These are phyloP conservation scores for Xiphophorus maculatus DNA, from an alignment of 2,113 vertebrate species.

Conservation along the genomic window DNA sequence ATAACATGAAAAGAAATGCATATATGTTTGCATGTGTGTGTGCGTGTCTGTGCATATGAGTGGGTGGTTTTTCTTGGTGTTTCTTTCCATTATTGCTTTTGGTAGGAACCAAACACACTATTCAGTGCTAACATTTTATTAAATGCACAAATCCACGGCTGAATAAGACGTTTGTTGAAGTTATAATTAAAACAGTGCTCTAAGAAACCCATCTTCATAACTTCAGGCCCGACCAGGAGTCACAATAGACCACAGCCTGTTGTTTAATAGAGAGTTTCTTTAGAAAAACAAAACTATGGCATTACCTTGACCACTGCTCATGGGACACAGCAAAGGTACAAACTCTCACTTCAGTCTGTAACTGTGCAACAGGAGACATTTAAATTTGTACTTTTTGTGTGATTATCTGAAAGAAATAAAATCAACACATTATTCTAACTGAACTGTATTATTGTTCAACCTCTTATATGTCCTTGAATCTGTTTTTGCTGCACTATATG, in stretches of 20 bases:
- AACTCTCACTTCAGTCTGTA: background rate
- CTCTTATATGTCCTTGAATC: conserved; percentile 1
- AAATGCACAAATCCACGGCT: conserved; percentile 46
- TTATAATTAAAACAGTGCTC: conserved; percentile 62
- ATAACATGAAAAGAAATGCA: conserved; percentile 51
- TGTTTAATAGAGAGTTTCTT: conserved; percentile 55
- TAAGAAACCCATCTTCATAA: conserved; percentile 58
- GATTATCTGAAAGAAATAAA: conserved; percentile 16
- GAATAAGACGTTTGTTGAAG: conserved; percentile 57
- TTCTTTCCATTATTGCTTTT: conserved; percentile 26
- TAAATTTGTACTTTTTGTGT: background rate
- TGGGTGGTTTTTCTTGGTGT: background rate
- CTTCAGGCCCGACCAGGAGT: conserved; percentile 56
- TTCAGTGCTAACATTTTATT: conserved; percentile 45
- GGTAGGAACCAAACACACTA: conserved; percentile 37
- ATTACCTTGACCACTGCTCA: conserved; percentile 23
- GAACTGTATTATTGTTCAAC: background rate
- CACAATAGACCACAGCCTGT: conserved; percentile 45
- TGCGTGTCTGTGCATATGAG: background rate
- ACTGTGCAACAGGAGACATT: conserved; percentile 6
- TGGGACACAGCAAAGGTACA: conserved; percentile 12
- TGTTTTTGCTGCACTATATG: background rate
- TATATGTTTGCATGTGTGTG: conserved; percentile 5
- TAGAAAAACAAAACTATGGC: conserved; percentile 24
- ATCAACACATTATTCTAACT: background rate